These are phyloP conservation scores for Paradoxurus hermaphroditus DNA, from an alignment of 2,113 vertebrate genomes.

Conservation along the genomic window DNA sequence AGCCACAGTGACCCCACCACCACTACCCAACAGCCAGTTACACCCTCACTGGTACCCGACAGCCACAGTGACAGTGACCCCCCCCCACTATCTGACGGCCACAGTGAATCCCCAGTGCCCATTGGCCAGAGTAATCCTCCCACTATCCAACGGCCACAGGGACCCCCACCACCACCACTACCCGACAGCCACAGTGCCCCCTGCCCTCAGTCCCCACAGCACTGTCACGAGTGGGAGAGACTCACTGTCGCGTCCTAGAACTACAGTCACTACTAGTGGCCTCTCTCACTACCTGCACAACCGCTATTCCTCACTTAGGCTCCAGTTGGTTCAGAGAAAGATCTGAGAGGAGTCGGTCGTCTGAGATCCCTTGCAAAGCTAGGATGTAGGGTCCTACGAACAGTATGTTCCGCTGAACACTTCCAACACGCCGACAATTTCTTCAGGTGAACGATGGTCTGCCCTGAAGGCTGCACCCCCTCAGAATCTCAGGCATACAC, in stretches of 20 bases:
- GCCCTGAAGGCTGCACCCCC: background rate
- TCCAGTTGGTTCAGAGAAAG: background rate
- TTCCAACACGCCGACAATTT: background rate
- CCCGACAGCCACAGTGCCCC: too few relatives aligned
- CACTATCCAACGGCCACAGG: too few relatives aligned
- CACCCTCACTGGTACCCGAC: too few relatives aligned
- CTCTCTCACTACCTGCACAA: background rate
- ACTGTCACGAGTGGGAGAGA: background rate
- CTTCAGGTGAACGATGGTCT: background rate
- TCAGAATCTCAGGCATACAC: background rate
- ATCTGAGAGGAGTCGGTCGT: background rate
- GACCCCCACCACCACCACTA: too few relatives aligned
- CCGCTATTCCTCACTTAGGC: background rate
- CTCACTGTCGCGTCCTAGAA: background rate
- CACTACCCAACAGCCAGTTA: background rate
- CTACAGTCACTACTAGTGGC: too few relatives aligned
- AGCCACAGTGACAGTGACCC: too few relatives aligned
- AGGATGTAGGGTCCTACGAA: background rate
- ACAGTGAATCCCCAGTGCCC: fast-evolving
- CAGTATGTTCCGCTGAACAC: background rate
- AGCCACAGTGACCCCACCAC: too few relatives aligned
- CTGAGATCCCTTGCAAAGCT: background rate
- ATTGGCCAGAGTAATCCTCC: background rate
- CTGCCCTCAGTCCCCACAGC: background rate
- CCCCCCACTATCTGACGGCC: background rate